Evolutionary conservation across 2,113 vertebrate genomes (phyloP).

Genomic region (Thunnus maccoyii): DNA sequence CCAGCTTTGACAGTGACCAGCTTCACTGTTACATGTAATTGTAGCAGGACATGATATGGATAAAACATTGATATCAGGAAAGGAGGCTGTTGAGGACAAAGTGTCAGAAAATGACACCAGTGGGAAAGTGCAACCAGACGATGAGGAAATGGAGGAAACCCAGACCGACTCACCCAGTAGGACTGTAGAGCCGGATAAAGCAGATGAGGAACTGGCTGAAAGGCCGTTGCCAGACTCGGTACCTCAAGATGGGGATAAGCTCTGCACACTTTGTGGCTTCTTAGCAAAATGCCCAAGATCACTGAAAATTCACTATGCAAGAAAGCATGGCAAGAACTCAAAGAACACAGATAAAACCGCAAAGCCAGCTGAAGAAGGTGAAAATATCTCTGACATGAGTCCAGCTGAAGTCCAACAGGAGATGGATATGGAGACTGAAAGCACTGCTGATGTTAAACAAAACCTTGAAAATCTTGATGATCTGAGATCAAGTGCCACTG

Average conservation of each 20-base stretch:
- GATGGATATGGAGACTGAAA: slow-evolving; percentile 49
- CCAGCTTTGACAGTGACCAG: not conserved
- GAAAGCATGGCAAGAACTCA: slow-evolving; percentile 68
- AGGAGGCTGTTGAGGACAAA: slow-evolving; percentile 51
- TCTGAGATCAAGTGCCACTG: slow-evolving; percentile 8
- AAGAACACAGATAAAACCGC: slow-evolving; percentile 34
- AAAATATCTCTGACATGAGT: slow-evolving; percentile 30
- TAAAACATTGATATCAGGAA: slow-evolving; percentile 65
- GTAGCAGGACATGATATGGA: slow-evolving; percentile 62
- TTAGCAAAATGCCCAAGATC: slow-evolving; percentile 81
- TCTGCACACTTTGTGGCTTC: slow-evolving; percentile 77
- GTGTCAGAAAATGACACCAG: slow-evolving; percentile 66
- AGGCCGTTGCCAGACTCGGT: not conserved
- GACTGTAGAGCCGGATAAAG: slow-evolving; percentile 73
- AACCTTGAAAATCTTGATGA: slow-evolving; percentile 33
- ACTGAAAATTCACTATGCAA: slow-evolving; percentile 83
- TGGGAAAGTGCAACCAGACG: slow-evolving; percentile 47
- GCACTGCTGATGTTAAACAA: slow-evolving; percentile 18
- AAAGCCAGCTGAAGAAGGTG: slow-evolving; percentile 18
- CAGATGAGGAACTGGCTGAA: slow-evolving; percentile 17
- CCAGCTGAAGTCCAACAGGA: slow-evolving; percentile 58
- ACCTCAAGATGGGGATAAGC: slow-evolving; percentile 34
- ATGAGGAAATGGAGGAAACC: slow-evolving; percentile 64
- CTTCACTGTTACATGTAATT: slow-evolving; percentile 8
- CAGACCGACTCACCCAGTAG: slow-evolving; percentile 67